Evolutionary conservation across 1,140 invertebrate species (phyloP).

Genomic region (Helicorthomorpha holstii): DNA sequence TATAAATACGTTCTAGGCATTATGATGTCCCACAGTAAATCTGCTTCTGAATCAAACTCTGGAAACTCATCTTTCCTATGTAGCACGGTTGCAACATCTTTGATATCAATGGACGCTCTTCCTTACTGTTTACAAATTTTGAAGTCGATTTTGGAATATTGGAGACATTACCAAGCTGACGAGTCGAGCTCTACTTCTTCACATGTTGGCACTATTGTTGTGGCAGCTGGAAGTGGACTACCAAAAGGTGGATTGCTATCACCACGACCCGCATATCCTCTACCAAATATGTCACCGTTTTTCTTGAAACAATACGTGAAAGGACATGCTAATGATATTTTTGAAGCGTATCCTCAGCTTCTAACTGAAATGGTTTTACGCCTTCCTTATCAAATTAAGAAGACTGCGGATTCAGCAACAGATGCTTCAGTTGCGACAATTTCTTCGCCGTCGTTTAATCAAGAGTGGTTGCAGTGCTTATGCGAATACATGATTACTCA

Average conservation of each 20-base stretch:
- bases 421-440: conserved; percentile 15
- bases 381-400: conserved; percentile 78
- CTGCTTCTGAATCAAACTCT: conserved; percentile 30
- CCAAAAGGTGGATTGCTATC: conserved; percentile 35
- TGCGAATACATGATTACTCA: conserved; percentile 94
- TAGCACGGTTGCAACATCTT: conserved; percentile 51
- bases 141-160: conserved; percentile 61
- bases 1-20: conserved; percentile 33
- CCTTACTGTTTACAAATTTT: conserved; percentile 64
- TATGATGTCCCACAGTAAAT: conserved; percentile 58
- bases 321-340: conserved; percentile 75
- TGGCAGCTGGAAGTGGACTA: neutral
- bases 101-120: conserved; percentile 60
- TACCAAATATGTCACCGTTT: conserved; percentile 89
- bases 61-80: conserved; percentile 45
- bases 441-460: conserved; percentile 16
- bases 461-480: conserved; percentile 56
- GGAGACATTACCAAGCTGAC: conserved; percentile 41
- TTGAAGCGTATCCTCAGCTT: conserved; percentile 80
- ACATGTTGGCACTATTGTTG: too few relatives aligned
- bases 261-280: conserved; percentile 54
- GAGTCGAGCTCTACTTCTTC: conserved; percentile 17
- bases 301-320: conserved; percentile 86
- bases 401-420: conserved; percentile 28
- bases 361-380: conserved; percentile 87